Evolutionary conservation across 2,888 invertebrate genomes (phyloP).

Genomic region (Furcula furcula): DNA sequence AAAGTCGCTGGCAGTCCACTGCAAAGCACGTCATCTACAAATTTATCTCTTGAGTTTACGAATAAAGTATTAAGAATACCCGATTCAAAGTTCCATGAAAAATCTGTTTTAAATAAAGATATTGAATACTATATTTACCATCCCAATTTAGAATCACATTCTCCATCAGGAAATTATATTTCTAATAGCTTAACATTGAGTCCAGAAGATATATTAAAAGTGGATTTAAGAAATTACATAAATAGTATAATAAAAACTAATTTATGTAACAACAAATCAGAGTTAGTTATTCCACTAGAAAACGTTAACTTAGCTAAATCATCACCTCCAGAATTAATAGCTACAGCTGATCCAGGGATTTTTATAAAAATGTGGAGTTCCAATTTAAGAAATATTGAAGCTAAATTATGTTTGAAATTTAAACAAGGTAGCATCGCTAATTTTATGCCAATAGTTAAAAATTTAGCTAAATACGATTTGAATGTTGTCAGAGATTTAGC

Average conservation of each 20-base stretch:
- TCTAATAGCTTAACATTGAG: too few relatives aligned
- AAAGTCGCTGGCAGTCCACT: too few relatives aligned
- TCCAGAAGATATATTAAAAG: slow-evolving; percentile 7
- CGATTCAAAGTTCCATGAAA: too few relatives aligned
- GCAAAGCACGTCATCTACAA: too few relatives aligned
- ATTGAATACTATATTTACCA: too few relatives aligned
- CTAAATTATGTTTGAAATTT: slow-evolving; percentile 21
- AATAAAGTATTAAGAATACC: too few relatives aligned
- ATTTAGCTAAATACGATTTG: slow-evolving; percentile 9
- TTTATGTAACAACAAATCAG: slow-evolving; percentile 1
- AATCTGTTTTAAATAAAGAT: too few relatives aligned
- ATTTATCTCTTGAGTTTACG: too few relatives aligned
- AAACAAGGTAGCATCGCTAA: slow-evolving; percentile 18
- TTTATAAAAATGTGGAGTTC: slow-evolving; percentile 27
- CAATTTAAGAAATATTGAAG: slow-evolving; percentile 20
- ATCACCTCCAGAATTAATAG: slow-evolving; percentile 10
- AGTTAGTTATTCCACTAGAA: slow-evolving; percentile 12
- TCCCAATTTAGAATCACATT: too few relatives aligned
- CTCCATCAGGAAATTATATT: too few relatives aligned
- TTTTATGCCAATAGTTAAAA: slow-evolving; percentile 25
- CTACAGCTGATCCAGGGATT: slow-evolving; percentile 21
- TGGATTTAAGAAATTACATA: slow-evolving; percentile 8
- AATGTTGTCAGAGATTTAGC: slow-evolving; percentile 14
- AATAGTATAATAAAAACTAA: slow-evolving; percentile 3
- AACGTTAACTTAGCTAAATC: slow-evolving; percentile 15